phyloP scores from a whole-genome alignment of 2,113 vertebrate genomes.

The Cinclus mexicanus region DNA sequence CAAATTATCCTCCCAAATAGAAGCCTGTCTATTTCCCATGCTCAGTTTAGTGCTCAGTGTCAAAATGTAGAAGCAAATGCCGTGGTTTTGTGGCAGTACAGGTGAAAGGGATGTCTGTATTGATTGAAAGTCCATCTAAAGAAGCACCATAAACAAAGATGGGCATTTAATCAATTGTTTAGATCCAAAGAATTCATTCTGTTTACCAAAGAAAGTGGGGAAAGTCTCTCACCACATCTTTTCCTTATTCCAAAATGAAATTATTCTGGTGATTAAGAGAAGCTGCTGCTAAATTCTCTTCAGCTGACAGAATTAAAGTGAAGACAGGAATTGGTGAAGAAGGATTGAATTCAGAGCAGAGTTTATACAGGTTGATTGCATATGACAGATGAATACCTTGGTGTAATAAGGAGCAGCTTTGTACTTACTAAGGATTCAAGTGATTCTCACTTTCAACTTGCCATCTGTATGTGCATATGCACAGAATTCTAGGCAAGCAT shows the following conservation, averaged over 20 bases:
- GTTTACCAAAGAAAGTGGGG: not conserved
- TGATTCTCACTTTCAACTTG: not conserved
- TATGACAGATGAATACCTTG: not conserved
- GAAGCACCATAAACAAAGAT: not conserved
- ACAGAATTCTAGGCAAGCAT: not conserved
- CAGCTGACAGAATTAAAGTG: not conserved
- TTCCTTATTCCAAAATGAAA: not conserved
- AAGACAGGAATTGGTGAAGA: not conserved
- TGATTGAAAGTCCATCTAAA: constrained; percentile 33
- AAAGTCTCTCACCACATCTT: not conserved
- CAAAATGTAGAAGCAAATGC: constrained; percentile 34
- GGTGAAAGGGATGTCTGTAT: not conserved
- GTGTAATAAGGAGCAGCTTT: not conserved
- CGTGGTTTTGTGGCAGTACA: not conserved
- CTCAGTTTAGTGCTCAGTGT: not conserved
- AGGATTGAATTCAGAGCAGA: not conserved
- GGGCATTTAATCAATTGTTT: constrained; percentile 5
- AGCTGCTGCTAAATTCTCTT: not conserved
- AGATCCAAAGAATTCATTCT: not conserved
- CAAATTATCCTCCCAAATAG: not conserved
- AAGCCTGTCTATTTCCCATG: not conserved
- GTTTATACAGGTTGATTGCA: not conserved
- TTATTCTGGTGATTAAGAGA: not conserved
- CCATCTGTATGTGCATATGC: not conserved
- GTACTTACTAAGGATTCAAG: not conserved